Percentiles rank a stretch among this genome's conserved stretches.
Conservation (phyloP, 92 coral and sea anemone genomes). For the Pocillopora meandrina region DNA sequence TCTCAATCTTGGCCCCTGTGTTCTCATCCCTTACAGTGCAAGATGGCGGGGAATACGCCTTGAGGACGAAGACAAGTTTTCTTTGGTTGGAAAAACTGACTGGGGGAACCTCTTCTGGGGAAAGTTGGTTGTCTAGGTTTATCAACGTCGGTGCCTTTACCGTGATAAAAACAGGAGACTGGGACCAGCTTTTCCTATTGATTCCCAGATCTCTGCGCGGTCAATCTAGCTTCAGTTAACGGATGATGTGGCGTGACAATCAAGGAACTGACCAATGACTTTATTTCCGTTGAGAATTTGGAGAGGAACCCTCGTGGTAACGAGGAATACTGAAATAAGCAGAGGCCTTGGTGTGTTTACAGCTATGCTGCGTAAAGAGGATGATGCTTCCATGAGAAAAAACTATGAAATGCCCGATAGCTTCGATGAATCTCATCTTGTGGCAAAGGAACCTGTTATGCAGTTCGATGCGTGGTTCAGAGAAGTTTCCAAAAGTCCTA, state of each 20-base stretch:
- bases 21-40: too few relatives aligned
- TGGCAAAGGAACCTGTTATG: constrained; percentile 77
- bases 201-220: too few relatives aligned
- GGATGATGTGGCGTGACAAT: neutral
- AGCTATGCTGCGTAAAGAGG: constrained; percentile 68
- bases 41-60: too few relatives aligned
- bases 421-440: constrained; percentile 64
- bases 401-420: constrained; percentile 57
- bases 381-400: constrained; percentile 87
- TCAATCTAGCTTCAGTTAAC: too few relatives aligned
- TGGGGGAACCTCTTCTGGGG: too few relatives aligned
- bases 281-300: neutral
- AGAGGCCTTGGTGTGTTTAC: neutral
- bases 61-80: too few relatives aligned
- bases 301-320: neutral
- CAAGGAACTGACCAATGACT: neutral
- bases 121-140: too few relatives aligned
- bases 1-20: too few relatives aligned
- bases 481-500: constrained; percentile 67
- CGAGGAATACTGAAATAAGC: neutral
- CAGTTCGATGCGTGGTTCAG: constrained; percentile 92
- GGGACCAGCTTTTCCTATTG: too few relatives aligned
- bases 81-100: too few relatives aligned
- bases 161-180: too few relatives aligned
- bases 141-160: too few relatives aligned